Percentiles rank a stretch among this genome's conserved stretches.
phyloP scores from a whole-genome alignment of 2,113 vertebrate species.

The Prochilodus magdalenae region DNA sequence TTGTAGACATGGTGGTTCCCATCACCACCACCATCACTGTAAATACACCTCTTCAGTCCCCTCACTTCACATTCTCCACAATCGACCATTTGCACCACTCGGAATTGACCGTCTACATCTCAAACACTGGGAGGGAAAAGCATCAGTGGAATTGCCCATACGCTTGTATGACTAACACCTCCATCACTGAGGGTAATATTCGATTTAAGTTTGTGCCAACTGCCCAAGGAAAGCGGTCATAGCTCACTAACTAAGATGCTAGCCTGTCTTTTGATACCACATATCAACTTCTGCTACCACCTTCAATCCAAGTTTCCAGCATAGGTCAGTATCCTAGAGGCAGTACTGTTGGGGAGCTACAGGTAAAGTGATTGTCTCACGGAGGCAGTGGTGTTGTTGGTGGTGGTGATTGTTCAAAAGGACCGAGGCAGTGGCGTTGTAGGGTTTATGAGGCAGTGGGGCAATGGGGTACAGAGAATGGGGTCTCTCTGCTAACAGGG shows the following conservation, averaged over 20 bases:
- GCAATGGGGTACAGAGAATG: not conserved
- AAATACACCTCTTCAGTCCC: too few species aligned
- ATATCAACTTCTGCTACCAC: not conserved
- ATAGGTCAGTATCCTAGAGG: constrained; percentile 23
- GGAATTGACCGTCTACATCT: too few species aligned
- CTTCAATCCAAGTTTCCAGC: not conserved
- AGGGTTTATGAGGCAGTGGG: not conserved
- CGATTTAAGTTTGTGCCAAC: not conserved
- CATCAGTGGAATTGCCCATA: not conserved
- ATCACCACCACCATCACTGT: too few species aligned
- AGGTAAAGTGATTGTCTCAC: constrained; percentile 52
- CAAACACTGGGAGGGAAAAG: not conserved
- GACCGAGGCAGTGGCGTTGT: constrained; percentile 56
- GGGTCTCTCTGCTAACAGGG: not conserved
- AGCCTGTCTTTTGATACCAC: not conserved
- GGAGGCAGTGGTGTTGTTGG: constrained; percentile 55
- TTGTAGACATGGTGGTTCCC: too few species aligned
- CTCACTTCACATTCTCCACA: too few species aligned
- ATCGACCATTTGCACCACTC: too few species aligned
- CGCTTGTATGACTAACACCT: too few species aligned
- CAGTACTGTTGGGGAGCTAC: constrained; percentile 33
- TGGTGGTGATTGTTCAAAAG: constrained; percentile 41
- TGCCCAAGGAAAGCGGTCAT: too few species aligned
- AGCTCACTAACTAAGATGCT: too few species aligned
- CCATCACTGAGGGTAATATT: not conserved